Evolutionary conservation across 2,797 vertebrate species (phyloP).

Genomic region (Huso huso): DNA sequence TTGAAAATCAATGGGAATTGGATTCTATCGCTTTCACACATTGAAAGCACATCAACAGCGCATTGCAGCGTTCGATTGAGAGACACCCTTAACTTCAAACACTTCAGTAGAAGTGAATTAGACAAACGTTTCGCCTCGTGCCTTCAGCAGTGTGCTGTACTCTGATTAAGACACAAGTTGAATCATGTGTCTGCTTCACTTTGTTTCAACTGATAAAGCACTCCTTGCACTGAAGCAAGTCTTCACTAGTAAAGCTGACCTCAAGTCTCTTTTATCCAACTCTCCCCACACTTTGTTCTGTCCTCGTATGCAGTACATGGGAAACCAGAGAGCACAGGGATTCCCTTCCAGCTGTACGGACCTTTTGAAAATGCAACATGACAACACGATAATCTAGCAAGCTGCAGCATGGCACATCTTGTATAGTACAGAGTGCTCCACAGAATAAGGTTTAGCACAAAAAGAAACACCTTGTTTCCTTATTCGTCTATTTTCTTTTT

Average conservation of each 20-base stretch:
- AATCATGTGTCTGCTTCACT: not conserved
- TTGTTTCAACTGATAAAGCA: not conserved
- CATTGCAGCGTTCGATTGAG: too few relatives aligned
- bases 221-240: not conserved
- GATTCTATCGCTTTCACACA: conserved; percentile 1
- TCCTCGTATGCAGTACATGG: too few relatives aligned
- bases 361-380: conserved; percentile 29
- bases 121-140: too few relatives aligned
- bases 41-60: not conserved
- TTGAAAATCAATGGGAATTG: conserved; percentile 5
- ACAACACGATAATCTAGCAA: conserved; percentile 38
- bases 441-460: conserved; percentile 38
- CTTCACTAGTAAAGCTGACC: conserved; percentile 2
- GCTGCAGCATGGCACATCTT: conserved; percentile 38
- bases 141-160: too few relatives aligned
- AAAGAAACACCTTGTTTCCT: conserved; percentile 32
- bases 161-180: too few relatives aligned
- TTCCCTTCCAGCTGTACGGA: conserved; percentile 3
- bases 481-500: conserved; percentile 30
- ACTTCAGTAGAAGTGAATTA: too few relatives aligned
- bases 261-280: conserved; percentile 10
- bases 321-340: not conserved
- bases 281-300: not conserved
- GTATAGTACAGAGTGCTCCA: conserved; percentile 36
- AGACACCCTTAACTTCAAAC: too few relatives aligned